phyloP scores from a whole-genome alignment of 2,113 vertebrate species.

The Gallinago paraguaiae region DNA sequence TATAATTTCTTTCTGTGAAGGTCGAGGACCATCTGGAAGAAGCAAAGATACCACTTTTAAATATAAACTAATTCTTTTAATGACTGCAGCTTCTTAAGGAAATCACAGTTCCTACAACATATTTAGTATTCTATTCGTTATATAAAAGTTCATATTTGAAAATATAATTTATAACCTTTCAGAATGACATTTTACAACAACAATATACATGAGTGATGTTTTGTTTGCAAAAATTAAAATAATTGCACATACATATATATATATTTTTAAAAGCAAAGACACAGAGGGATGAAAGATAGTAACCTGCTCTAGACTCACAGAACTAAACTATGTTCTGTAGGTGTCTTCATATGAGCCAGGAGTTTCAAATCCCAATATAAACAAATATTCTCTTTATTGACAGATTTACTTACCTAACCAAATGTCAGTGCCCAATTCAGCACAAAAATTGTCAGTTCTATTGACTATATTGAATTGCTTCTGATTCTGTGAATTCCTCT shows the following conservation, averaged over 20 bases:
- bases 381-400: not conserved
- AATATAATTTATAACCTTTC: not conserved
- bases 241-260: not conserved
- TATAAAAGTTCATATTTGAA: not conserved
- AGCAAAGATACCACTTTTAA: conserved; percentile 29
- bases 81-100: not conserved
- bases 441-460: not conserved
- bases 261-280: not conserved
- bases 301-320: not conserved
- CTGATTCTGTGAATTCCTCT: not conserved
- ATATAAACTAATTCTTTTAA: not conserved
- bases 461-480: not conserved
- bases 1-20: conserved; percentile 93
- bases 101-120: not conserved
- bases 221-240: not conserved
- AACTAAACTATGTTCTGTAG: not conserved
- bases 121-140: not conserved
- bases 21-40: conserved; percentile 90
- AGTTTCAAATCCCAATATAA: not conserved
- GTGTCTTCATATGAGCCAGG: not conserved
- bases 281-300: not conserved
- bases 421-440: not conserved
- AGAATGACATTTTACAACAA: not conserved
- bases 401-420: not conserved
- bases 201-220: not conserved